phyloP scores from a whole-genome alignment of 2,888 invertebrate genomes.

The Athrips mouffetella region DNA sequence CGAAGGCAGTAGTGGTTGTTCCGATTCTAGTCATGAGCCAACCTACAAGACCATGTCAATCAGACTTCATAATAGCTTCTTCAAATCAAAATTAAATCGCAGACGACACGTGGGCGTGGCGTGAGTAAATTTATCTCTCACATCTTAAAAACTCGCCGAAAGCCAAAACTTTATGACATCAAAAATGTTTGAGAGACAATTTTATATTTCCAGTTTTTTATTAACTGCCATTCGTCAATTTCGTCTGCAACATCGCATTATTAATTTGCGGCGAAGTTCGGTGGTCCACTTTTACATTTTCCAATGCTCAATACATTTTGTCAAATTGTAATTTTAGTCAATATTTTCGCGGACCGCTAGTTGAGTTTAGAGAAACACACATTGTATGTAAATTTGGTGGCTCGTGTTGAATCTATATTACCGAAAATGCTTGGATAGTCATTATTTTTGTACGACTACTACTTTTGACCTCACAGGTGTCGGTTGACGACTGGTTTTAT shows the following conservation, averaged over 20 bases:
- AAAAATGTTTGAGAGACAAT: slow-evolving; percentile 13
- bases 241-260: slow-evolving; percentile 26
- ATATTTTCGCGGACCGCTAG: slow-evolving; percentile 30
- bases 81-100: slow-evolving; percentile 1
- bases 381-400: slow-evolving; percentile 55
- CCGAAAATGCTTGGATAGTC: too few species aligned
- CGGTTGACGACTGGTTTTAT: too few species aligned
- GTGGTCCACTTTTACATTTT: slow-evolving; percentile 32
- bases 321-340: slow-evolving; percentile 29
- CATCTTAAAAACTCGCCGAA: neutral
- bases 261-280: slow-evolving; percentile 29
- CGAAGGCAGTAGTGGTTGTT: too few species aligned
- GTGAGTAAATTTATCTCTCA: neutral
- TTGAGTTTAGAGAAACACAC: neutral
- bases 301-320: slow-evolving; percentile 14
- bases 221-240: slow-evolving; percentile 32
- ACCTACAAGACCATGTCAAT: too few species aligned
- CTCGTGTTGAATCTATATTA: slow-evolving; percentile 25
- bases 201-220: slow-evolving; percentile 20
- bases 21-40: too few species aligned
- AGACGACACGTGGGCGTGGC: neutral
- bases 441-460: too few species aligned
- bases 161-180: neutral
- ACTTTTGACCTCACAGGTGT: slow-evolving; percentile 21
- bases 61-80: too few species aligned